Percentiles rank a stretch among this genome's conserved stretches.
Conservation (phyloP, 2,113 vertebrate genomes). For the Ptilonorhynchus violaceus region DNA sequence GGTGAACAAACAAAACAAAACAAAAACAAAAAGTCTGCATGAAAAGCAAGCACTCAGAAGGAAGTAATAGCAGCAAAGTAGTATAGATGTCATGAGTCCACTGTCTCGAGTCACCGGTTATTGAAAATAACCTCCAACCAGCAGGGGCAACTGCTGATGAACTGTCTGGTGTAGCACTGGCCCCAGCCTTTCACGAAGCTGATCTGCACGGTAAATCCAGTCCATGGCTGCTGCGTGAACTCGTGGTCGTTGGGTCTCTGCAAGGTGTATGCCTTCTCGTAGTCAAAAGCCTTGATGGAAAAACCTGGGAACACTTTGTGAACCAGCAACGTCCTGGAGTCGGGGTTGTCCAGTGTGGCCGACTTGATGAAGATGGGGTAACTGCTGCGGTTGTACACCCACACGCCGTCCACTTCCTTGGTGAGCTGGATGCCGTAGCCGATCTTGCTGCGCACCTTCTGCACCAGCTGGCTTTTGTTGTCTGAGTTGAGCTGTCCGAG, state of each 20-base stretch:
- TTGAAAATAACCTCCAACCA: conserved; percentile 99
- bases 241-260: conserved; percentile 97
- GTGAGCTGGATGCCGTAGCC: conserved; percentile 98
- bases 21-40: conserved; percentile 58
- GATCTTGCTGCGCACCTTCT: conserved; percentile 96
- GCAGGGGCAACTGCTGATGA: conserved; percentile 98
- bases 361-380: conserved; percentile 99
- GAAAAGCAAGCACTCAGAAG: conserved; percentile 81
- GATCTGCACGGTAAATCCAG: conserved; percentile 96
- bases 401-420: conserved; percentile 93
- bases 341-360: conserved; percentile 99
- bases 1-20: neutral
- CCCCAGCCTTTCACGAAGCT: conserved; percentile 99
- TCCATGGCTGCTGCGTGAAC: conserved; percentile 96
- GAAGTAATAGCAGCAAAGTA: conserved; percentile 82
- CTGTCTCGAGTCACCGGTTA: conserved; percentile 82
- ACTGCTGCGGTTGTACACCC: conserved; percentile 99
- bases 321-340: conserved; percentile 94
- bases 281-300: conserved; percentile 99
- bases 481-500: conserved; percentile 95
- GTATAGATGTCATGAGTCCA: conserved; percentile 55
- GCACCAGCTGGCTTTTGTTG: conserved; percentile 96
- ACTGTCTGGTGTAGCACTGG: conserved; percentile 98
- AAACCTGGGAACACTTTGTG: conserved; percentile 98
- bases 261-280: conserved; percentile 93